phyloP scores from a whole-genome alignment of 2,888 invertebrate genomes.

The Cantharis rustica region DNA sequence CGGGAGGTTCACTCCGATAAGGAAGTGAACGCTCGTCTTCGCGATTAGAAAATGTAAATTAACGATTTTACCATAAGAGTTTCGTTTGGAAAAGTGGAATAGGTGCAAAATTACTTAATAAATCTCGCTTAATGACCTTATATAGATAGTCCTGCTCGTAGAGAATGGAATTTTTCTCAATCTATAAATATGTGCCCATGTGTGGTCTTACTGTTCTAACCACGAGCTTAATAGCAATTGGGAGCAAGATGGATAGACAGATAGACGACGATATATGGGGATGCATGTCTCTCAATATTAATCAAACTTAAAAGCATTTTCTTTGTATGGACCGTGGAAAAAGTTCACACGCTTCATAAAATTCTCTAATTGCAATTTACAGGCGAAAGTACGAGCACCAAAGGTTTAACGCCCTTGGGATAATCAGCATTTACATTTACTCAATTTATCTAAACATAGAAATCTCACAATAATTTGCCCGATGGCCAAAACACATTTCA shows the following conservation, averaged over 20 bases:
- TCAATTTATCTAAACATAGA: constrained; percentile 1
- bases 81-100: not conserved
- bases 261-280: constrained; percentile 5
- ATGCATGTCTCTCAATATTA: not conserved
- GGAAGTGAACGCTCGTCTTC: not conserved
- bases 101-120: constrained; percentile 9
- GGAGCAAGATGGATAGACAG: not conserved
- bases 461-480: not conserved
- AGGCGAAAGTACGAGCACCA: constrained; percentile 7
- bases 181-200: constrained; percentile 6
- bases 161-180: constrained; percentile 4
- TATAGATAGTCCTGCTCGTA: constrained; percentile 5
- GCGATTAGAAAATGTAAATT: not conserved
- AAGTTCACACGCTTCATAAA: constrained; percentile 17
- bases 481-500: not conserved
- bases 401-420: constrained; percentile 8
- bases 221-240: not conserved
- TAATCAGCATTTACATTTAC: not conserved
- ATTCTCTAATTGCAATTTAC: constrained; percentile 8
- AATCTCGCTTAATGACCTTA: constrained; percentile 10
- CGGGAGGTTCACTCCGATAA: not conserved
- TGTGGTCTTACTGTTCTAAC: constrained; percentile 13
- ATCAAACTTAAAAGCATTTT: not conserved
- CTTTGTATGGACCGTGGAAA: constrained; percentile 6
- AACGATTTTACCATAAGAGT: not conserved